Percentiles rank a stretch among this genome's conserved stretches.
Evolutionary conservation across 1,140 invertebrate species (phyloP).

Genomic region (Galendromus occidentalis): DNA sequence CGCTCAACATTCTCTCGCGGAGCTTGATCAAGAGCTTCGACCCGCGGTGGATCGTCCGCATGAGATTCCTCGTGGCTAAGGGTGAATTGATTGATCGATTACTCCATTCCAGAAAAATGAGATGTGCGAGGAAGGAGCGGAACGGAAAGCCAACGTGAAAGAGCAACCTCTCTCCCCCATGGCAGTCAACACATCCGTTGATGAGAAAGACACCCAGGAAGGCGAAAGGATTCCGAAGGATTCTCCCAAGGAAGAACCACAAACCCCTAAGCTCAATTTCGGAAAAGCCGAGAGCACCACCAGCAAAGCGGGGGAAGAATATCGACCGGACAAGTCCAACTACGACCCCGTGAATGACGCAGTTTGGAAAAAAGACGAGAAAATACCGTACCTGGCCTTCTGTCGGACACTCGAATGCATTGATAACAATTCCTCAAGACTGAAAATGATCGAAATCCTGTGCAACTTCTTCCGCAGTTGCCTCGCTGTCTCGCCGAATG

Average conservation of each 20-base stretch:
- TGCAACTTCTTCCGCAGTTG: slow-evolving; percentile 86
- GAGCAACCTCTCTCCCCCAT: neutral
- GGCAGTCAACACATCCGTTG: no score
- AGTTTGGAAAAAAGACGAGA: slow-evolving; percentile 53
- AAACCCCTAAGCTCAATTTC: neutral
- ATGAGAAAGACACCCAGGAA: no score
- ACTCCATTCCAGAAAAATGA: no score
- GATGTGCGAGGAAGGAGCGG: no score
- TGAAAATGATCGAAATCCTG: slow-evolving; percentile 85
- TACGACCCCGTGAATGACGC: slow-evolving; percentile 83
- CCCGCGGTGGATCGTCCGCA: no score
- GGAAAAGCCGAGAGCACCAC: neutral
- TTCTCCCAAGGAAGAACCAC: neutral
- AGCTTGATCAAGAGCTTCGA: no score
- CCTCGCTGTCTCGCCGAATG: slow-evolving; percentile 60
- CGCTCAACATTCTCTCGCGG: no score
- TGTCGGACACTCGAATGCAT: slow-evolving; percentile 75
- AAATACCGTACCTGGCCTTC: slow-evolving; percentile 75
- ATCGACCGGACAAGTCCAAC: slow-evolving; percentile 50
- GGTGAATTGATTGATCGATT: no score
- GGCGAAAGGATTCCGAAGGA: neutral
- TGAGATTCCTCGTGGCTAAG: no score
- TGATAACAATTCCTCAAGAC: slow-evolving; percentile 56
- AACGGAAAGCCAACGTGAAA: no score
- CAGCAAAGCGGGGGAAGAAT: slow-evolving; percentile 27